These are phyloP conservation scores for Rhagoletis zephyria DNA, from an alignment of 1,140 invertebrate genomes.

Conservation along the genomic window DNA sequence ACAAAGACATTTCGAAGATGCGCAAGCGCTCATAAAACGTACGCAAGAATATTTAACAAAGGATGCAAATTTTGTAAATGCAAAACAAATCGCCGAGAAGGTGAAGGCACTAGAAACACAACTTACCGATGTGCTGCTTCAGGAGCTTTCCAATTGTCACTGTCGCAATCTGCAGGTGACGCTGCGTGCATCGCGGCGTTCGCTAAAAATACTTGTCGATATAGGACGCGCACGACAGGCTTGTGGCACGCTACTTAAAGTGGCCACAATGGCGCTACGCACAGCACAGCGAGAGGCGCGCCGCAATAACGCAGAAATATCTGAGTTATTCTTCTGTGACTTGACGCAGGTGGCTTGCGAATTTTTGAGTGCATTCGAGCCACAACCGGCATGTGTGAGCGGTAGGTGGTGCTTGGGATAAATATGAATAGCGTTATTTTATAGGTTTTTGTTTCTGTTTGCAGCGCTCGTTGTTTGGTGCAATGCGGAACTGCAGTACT, in stretches of 20 bases:
- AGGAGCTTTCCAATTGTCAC: conserved; percentile 89
- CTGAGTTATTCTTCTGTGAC: conserved; percentile 72
- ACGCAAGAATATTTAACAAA: conserved; percentile 77
- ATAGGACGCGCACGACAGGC: conserved; percentile 73
- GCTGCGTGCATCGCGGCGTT: conserved; percentile 86
- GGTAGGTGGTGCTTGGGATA: conserved; percentile 58
- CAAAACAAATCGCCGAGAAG: conserved; percentile 74
- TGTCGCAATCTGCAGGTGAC: conserved; percentile 95
- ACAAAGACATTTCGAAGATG: conserved; percentile 97
- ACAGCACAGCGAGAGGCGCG: conserved; percentile 70
- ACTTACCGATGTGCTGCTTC: conserved; percentile 88
- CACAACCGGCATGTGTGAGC: conserved; percentile 70
- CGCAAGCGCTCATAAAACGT: conserved; percentile 88
- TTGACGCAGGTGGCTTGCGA: conserved; percentile 71
- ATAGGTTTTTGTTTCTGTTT: conserved; percentile 57
- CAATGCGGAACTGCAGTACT: conserved; percentile 87
- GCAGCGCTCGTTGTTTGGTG: conserved; percentile 92
- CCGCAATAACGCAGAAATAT: conserved; percentile 70
- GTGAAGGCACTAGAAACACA: conserved; percentile 84
- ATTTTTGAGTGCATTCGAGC: conserved; percentile 69
- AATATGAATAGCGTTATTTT: background rate
- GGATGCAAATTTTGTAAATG: conserved; percentile 72
- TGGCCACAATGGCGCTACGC: conserved; percentile 67
- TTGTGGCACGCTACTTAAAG: conserved; percentile 66
- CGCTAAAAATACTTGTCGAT: conserved; percentile 86